Evolutionary conservation across 2,888 invertebrate species (phyloP).

Genomic region (Platycnemis pennipes): DNA sequence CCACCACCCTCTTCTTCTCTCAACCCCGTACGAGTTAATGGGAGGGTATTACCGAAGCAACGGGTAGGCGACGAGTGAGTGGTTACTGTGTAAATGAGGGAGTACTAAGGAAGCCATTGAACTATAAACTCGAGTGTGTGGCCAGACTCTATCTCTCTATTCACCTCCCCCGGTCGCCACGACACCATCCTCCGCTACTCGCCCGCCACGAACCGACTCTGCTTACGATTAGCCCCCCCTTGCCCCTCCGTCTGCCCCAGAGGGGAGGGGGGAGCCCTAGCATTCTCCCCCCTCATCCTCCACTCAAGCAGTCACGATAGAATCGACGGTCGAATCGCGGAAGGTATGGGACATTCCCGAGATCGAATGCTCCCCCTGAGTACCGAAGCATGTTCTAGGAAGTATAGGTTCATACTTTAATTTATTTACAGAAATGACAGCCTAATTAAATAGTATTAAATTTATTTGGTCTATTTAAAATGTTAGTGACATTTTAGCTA

Average conservation of each 20-base stretch:
- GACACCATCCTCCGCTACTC: neutral
- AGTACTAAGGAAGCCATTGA: constrained; percentile 12
- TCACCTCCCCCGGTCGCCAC: neutral
- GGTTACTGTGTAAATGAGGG: neutral
- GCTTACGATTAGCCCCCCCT: neutral
- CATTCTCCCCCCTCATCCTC: too few relatives aligned
- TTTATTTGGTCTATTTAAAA: too few relatives aligned
- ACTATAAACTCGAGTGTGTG: constrained; percentile 15
- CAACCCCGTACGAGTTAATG: neutral
- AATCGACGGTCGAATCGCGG: neutral
- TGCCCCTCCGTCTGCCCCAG: too few relatives aligned
- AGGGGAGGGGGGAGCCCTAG: too few relatives aligned
- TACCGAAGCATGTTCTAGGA: too few relatives aligned
- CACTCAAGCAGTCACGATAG: neutral
- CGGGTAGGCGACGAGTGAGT: neutral
- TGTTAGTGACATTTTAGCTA: too few relatives aligned
- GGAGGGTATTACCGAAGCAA: constrained; percentile 2
- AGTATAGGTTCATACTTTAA: too few relatives aligned
- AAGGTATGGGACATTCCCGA: neutral
- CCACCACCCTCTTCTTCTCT: neutral
- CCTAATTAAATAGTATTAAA: too few relatives aligned
- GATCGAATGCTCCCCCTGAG: neutral
- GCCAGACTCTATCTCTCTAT: neutral
- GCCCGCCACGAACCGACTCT: neutral
- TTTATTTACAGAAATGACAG: too few relatives aligned